A percentile compares a stretch with the other conserved stretches of the same genome.
phyloP scores from a whole-genome alignment of 2,888 invertebrate species.

The Crocallis elinguaria region DNA sequence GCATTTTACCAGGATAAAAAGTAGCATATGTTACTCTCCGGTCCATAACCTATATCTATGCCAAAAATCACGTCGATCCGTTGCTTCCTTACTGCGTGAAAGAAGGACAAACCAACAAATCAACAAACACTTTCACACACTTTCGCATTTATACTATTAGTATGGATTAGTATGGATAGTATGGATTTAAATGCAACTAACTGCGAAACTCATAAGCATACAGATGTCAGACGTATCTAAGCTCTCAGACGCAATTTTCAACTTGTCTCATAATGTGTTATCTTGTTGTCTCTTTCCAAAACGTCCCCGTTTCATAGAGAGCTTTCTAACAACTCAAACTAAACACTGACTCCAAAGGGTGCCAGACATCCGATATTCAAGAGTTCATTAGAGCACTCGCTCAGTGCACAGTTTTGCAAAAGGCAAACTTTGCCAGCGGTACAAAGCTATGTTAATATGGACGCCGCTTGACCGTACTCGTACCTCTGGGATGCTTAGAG shows the following conservation, averaged over 20 bases:
- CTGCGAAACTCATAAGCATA: too few relatives aligned
- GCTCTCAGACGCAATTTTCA: not conserved
- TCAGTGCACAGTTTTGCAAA: conserved; percentile 41
- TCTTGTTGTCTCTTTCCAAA: not conserved
- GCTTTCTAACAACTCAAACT: conserved; percentile 10
- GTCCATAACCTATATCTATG: too few relatives aligned
- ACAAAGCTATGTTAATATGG: conserved; percentile 47
- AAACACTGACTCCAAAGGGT: conserved; percentile 14
- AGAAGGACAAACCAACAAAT: too few relatives aligned
- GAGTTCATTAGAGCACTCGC: conserved; percentile 36
- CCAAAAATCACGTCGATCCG: too few relatives aligned
- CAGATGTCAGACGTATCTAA: too few relatives aligned
- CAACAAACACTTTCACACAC: too few relatives aligned
- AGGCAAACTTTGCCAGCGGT: conserved; percentile 37
- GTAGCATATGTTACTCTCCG: too few relatives aligned
- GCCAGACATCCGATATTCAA: conserved; percentile 22
- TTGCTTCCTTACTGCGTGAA: too few relatives aligned
- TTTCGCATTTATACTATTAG: too few relatives aligned
- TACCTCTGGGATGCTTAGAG: conserved; percentile 23
- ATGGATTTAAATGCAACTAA: too few relatives aligned
- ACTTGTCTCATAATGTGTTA: not conserved
- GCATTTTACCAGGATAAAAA: too few relatives aligned
- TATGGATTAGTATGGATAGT: too few relatives aligned
- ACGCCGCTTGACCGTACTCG: conserved; percentile 33
- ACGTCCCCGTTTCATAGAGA: not conserved